Conservation (phyloP, 2,113 vertebrate species). For the Corvus moneduloides region DNA sequence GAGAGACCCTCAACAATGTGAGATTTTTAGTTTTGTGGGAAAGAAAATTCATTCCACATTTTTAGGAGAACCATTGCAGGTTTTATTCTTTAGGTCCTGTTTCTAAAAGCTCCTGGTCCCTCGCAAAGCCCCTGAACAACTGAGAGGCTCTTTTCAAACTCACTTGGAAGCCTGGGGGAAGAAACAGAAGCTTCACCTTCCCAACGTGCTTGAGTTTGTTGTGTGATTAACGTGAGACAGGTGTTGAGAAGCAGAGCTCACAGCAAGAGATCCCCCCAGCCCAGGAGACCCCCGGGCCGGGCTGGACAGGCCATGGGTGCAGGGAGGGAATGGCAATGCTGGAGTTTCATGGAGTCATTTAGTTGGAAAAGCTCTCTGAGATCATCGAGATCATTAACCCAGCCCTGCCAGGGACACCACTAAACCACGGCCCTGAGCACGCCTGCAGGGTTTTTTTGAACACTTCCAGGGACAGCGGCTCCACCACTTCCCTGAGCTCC, state of each 20-base stretch:
- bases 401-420: background rate
- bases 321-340: rapidly evolving
- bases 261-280: background rate
- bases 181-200: background rate
- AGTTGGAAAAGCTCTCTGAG: background rate
- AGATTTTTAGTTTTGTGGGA: conserved; percentile 69
- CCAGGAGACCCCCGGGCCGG: background rate
- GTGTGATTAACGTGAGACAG: background rate
- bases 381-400: rapidly evolving
- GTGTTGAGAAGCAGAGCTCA: background rate
- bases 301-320: rapidly evolving
- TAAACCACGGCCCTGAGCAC: background rate
- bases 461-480: background rate
- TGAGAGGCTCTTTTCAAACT: background rate
- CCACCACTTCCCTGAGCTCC: background rate
- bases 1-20: background rate
- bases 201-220: rapidly evolving
- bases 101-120: background rate
- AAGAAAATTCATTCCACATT: conserved; percentile 65
- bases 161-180: background rate
- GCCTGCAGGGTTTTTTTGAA: rapidly evolving
- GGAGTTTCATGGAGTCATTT: background rate
- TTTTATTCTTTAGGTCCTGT: background rate
- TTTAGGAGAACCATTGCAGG: conserved; percentile 54
- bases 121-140: background rate